These are phyloP conservation scores for Iselma pallidipennis DNA, from an alignment of 2,888 invertebrate species.

Conservation along the genomic window DNA sequence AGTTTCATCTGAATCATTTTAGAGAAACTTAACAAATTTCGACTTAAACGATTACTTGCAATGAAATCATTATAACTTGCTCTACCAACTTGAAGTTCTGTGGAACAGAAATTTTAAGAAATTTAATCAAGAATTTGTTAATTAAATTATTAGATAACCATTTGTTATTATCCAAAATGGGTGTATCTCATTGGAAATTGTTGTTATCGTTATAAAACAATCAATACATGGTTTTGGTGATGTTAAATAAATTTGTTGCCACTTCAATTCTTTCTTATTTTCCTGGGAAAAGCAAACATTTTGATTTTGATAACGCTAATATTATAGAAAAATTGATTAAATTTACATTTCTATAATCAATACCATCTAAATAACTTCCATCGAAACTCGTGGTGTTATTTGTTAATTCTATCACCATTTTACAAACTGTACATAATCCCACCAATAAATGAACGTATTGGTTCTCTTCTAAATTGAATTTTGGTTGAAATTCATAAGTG, in stretches of 20 bases:
- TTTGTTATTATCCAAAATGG: neutral
- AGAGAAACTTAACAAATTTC: neutral
- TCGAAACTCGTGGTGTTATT: neutral
- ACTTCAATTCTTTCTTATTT: neutral
- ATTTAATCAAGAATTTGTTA: too few relatives aligned
- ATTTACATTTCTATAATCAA: neutral
- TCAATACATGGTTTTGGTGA: neutral
- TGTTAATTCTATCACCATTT: neutral
- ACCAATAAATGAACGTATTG: neutral
- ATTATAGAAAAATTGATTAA: too few relatives aligned
- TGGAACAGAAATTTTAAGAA: too few relatives aligned
- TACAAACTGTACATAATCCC: neutral
- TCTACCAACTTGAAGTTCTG: neutral
- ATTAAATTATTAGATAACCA: neutral
- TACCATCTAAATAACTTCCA: neutral
- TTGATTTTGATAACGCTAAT: too few relatives aligned
- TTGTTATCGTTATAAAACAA: neutral
- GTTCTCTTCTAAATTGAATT: neutral
- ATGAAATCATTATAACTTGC: neutral
- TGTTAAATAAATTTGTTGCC: neutral
- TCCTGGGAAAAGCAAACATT: too few relatives aligned
- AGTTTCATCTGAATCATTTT: neutral
- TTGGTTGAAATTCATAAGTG: neutral
- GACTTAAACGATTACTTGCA: neutral
- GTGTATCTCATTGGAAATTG: neutral